A percentile compares a stretch with the other conserved stretches of the same genome.
Evolutionary conservation across 2,797 vertebrate species (phyloP).

Genomic region (Manis crassicaudata): DNA sequence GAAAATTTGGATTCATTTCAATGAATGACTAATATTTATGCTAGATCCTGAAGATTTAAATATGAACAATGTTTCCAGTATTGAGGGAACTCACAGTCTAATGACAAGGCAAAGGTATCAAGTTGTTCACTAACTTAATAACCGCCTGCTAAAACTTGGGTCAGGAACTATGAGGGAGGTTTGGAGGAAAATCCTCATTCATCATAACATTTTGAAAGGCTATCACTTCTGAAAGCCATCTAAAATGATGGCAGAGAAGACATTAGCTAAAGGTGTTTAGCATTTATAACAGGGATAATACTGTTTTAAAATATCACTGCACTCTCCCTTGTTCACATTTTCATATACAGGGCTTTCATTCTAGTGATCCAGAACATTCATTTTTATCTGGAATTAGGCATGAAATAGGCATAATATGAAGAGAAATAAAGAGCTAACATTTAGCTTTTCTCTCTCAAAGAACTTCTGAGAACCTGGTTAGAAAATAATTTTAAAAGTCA

Average conservation of each 20-base stretch:
- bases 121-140: background rate
- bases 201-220: background rate
- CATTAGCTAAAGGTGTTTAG: background rate
- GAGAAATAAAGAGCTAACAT: background rate
- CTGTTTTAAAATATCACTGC: background rate
- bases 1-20: background rate
- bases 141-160: background rate
- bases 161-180: background rate
- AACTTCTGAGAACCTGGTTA: background rate
- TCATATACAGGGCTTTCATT: background rate
- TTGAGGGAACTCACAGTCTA: background rate
- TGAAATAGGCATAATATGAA: background rate
- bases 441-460: background rate
- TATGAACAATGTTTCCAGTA: background rate
- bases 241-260: background rate
- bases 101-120: background rate
- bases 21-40: background rate
- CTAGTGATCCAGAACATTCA: background rate
- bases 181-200: background rate
- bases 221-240: background rate
- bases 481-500: background rate
- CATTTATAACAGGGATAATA: background rate
- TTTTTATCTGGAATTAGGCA: constrained; percentile 17
- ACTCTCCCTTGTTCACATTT: background rate
- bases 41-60: background rate